These are phyloP conservation scores for Dynastes grantii DNA, from an alignment of 2,888 invertebrate genomes.

Conservation along the genomic window DNA sequence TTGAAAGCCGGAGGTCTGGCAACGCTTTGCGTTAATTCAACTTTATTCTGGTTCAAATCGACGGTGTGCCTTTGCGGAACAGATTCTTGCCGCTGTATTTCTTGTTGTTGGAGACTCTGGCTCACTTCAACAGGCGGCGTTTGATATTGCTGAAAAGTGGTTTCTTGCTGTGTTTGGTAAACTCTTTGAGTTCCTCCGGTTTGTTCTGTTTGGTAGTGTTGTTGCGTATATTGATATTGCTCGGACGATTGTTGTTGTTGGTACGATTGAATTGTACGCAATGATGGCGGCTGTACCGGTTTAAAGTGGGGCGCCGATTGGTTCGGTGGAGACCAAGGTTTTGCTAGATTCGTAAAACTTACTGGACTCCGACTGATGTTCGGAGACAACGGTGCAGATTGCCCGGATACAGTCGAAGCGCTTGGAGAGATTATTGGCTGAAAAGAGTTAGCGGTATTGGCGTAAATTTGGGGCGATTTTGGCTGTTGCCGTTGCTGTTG, in stretches of 20 bases:
- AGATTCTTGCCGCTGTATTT: not conserved
- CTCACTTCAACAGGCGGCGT: conserved; percentile 27
- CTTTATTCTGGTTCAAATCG: conserved; percentile 10
- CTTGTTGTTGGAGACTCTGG: conserved; percentile 2
- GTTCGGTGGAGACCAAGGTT: conserved; percentile 48
- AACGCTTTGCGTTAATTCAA: not conserved
- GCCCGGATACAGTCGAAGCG: conserved; percentile 27
- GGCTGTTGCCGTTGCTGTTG: conserved; percentile 45
- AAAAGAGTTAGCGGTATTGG: conserved; percentile 24
- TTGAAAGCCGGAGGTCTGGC: not conserved
- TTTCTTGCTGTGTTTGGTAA: conserved; percentile 34
- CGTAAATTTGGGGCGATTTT: conserved; percentile 32
- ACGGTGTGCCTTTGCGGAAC: conserved; percentile 5
- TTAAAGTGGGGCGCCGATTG: conserved; percentile 48
- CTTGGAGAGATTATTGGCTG: conserved; percentile 41
- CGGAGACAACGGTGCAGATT: conserved; percentile 53
- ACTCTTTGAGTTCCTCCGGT: conserved; percentile 34
- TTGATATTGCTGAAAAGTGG: conserved; percentile 50
- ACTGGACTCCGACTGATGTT: conserved; percentile 45
- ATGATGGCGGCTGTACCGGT: conserved; percentile 48
- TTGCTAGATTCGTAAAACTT: conserved; percentile 48
- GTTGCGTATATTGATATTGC: conserved; percentile 48
- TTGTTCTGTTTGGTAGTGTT: conserved; percentile 38
- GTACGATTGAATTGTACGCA: conserved; percentile 54
- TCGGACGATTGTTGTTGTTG: conserved; percentile 49